Percentiles rank a stretch among this genome's conserved stretches.
phyloP scores from a whole-genome alignment of 2,113 vertebrate genomes.

The Dermatemys mawii region DNA sequence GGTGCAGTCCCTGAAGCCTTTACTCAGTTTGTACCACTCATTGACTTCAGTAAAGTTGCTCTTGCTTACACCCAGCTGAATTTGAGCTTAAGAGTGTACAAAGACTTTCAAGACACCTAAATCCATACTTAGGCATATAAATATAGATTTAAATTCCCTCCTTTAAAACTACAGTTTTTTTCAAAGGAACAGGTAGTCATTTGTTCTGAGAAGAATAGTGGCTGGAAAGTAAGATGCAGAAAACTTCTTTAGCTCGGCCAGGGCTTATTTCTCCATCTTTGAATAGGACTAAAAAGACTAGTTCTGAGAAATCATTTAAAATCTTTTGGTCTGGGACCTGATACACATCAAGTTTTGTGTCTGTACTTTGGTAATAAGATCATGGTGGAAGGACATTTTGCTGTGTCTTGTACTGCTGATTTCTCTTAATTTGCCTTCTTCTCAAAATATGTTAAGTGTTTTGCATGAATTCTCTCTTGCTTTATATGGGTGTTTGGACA shows the following conservation, averaged over 20 bases:
- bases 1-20: background rate
- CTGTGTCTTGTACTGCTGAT: background rate
- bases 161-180: background rate
- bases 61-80: background rate
- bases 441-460: background rate
- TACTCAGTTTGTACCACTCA: background rate
- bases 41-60: rapidly evolving
- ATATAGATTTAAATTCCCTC: background rate
- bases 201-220: background rate
- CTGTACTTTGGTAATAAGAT: background rate
- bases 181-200: background rate
- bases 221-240: background rate
- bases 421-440: background rate
- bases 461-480: background rate
- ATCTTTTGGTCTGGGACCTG: background rate
- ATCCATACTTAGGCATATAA: background rate
- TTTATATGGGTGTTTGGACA: background rate
- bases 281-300: background rate
- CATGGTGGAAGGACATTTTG: background rate
- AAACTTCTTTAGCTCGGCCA: background rate
- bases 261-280: background rate
- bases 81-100: background rate
- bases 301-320: background rate
- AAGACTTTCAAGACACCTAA: background rate
- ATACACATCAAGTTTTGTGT: rapidly evolving